phyloP scores from a whole-genome alignment of 2,113 vertebrate species.

The Daubentonia madagascariensis region DNA sequence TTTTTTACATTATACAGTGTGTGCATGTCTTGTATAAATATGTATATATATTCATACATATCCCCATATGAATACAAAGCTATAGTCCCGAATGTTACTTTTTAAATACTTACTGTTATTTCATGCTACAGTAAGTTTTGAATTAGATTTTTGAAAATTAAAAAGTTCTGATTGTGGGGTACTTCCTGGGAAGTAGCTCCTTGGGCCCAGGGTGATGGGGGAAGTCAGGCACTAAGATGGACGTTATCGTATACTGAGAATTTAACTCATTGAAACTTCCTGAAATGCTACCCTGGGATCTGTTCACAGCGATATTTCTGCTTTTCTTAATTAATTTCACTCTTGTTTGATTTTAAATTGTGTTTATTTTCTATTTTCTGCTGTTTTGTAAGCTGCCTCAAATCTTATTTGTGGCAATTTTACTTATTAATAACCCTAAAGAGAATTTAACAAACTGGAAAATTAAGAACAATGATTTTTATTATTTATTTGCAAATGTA shows the following conservation, averaged over 20 bases:
- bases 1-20: neutral
- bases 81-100: neutral
- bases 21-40: neutral
- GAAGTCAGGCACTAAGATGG: neutral
- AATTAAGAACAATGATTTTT: neutral
- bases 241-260: neutral
- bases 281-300: neutral
- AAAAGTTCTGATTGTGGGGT: neutral
- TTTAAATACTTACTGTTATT: neutral
- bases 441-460: slow-evolving; percentile 36
- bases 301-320: neutral
- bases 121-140: neutral
- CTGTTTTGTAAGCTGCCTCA: neutral
- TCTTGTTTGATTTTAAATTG: neutral
- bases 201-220: neutral
- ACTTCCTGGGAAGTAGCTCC: neutral
- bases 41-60: neutral
- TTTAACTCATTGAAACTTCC: neutral
- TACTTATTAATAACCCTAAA: slow-evolving; percentile 35
- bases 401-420: slow-evolving; percentile 19
- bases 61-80: neutral
- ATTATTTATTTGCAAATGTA: neutral
- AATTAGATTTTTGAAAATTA: neutral
- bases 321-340: neutral
- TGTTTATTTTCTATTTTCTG: neutral